A percentile compares a stretch with the other conserved stretches of the same genome.
Conservation (phyloP, 2,113 vertebrate species). For the Bos javanicus region DNA sequence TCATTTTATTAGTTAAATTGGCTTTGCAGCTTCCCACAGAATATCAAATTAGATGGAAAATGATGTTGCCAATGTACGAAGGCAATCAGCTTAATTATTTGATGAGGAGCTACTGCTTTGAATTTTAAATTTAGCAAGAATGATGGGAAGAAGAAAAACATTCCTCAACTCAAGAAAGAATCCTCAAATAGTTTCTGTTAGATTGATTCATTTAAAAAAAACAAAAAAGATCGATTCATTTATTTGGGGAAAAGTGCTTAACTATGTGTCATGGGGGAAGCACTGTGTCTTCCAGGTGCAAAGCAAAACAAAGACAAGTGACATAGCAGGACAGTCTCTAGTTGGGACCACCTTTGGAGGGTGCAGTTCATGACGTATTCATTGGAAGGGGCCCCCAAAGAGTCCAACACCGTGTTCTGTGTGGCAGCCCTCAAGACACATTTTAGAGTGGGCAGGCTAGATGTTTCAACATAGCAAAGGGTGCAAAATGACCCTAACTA, state of each 20-base stretch:
- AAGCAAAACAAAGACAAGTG: not conserved
- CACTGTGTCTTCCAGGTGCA: too few species aligned
- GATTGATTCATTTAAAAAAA: not conserved
- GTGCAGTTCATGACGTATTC: fast-evolving
- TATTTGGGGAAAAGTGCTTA: not conserved
- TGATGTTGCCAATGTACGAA: not conserved
- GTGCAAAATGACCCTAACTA: not conserved
- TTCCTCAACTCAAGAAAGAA: slow-evolving; percentile 7
- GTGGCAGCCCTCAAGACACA: not conserved
- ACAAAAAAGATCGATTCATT: not conserved
- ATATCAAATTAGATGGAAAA: slow-evolving; percentile 46
- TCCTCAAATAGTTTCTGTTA: not conserved
- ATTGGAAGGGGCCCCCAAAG: not conserved
- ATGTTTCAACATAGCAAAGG: fast-evolving
- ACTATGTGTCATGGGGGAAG: not conserved
- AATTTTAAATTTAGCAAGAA: slow-evolving; percentile 37
- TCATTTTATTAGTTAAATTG: slow-evolving; percentile 49
- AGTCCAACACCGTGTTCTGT: fast-evolving
- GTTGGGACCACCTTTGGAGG: not conserved
- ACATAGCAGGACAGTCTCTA: not conserved
- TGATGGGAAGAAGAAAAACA: not conserved
- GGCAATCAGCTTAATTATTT: slow-evolving; percentile 39
- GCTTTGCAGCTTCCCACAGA: slow-evolving; percentile 31
- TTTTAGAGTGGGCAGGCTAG: not conserved
- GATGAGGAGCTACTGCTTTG: slow-evolving; percentile 41